Conservation (phyloP, 2,113 vertebrate genomes). For the Hoplias malabaricus region DNA sequence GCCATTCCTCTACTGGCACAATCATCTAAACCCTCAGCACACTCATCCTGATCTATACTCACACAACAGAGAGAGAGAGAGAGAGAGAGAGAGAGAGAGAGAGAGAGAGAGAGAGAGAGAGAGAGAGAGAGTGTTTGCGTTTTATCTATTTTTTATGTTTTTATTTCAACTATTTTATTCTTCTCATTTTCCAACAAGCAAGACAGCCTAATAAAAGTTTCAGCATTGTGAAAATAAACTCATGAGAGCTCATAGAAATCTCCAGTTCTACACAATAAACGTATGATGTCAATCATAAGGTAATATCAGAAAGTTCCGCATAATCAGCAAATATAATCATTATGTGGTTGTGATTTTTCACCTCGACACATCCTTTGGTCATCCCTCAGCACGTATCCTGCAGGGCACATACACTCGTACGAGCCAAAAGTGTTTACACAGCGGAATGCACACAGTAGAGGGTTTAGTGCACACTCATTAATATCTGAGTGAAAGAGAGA, state of each 20-base stretch:
- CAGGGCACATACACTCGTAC: conserved; percentile 89
- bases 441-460: conserved; percentile 92
- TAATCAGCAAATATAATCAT: no score
- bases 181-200: no score
- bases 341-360: conserved; percentile 56
- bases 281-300: no score
- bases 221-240: no score
- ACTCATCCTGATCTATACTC: conserved; percentile 87
- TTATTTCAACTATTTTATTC: no score
- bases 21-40: conserved; percentile 82
- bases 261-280: no score
- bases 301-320: not conserved
- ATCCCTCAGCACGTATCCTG: conserved; percentile 86
- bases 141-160: no score
- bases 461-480: conserved; percentile 89
- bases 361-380: conserved; percentile 93
- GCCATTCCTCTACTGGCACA: conserved; percentile 87
- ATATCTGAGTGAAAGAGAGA: conserved; percentile 75
- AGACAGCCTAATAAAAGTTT: no score
- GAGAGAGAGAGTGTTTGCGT: not conserved
- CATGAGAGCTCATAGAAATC: no score
- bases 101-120: not conserved
- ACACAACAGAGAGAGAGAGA: not conserved
- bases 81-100: not conserved
- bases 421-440: conserved; percentile 92